Evolutionary conservation across 2,113 vertebrate genomes (phyloP).

Genomic region (Butorides virescens): DNA sequence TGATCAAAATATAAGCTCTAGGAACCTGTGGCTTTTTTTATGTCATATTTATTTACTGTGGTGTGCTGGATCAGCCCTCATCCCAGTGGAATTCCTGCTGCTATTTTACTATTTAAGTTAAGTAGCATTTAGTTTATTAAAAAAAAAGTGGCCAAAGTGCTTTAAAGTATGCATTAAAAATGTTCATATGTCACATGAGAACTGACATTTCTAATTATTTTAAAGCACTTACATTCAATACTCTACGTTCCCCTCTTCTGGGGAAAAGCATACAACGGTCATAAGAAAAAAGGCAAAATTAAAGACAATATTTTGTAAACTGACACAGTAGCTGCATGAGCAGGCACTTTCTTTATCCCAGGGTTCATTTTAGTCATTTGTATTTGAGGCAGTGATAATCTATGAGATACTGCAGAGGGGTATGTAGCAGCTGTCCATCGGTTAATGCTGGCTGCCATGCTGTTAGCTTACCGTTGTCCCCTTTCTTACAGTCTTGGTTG

Average conservation of each 20-base stretch:
- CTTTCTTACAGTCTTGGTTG: not conserved
- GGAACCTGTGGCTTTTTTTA: not conserved
- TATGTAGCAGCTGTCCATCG: not conserved
- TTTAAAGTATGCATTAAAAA: not conserved
- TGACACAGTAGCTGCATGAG: not conserved
- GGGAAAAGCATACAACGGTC: not conserved
- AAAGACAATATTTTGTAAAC: not conserved
- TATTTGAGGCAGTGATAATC: not conserved
- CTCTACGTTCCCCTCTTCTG: not conserved
- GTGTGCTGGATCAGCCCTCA: not conserved
- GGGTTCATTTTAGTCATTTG: not conserved
- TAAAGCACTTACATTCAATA: not conserved
- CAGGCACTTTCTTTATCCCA: not conserved
- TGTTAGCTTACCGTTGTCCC: not conserved
- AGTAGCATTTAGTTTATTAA: not conserved
- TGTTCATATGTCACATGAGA: not conserved
- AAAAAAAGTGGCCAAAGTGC: fast-evolving
- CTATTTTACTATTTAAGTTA: not conserved
- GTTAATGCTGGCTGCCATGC: not conserved
- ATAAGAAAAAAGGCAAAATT: not conserved
- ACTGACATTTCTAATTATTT: not conserved
- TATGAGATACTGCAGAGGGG: not conserved
- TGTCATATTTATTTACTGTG: not conserved
- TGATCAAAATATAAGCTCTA: not conserved
- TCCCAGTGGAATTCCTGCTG: not conserved